Base-by-base conservation (phyloP, 2,113 vertebrate genomes). In the Chaenocephalus aceratus region DNA sequence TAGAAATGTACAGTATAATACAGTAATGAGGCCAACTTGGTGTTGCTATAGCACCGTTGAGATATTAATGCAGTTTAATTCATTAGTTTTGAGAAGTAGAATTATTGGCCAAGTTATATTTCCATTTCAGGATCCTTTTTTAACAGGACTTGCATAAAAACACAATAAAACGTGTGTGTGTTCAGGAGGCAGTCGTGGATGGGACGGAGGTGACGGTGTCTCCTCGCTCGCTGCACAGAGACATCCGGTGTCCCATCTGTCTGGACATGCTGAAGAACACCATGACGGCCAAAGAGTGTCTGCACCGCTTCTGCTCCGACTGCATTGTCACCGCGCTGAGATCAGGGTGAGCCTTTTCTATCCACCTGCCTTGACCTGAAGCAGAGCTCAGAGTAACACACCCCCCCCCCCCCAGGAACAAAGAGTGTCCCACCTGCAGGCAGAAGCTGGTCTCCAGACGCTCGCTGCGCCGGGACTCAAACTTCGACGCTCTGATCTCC, bases 211-310 rank as follows among this genome's bases (percentile, higher is more conserved):
- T 97, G 30, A 96, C 96, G 0, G 96, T 97, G 72, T 97, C 97
- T 1, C 97, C 97, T 0, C 95, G 97, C 46, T 96, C 96, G 1
- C 94, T 97, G 62, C 97, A 97, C 86, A 97, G 96, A 0, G 97
- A 97, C 89, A 95, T 97, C 72, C 97, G 97, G 97, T 97, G 97
- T 82, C 97, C 97, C 75, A 97, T 97, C 92, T 97, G 97, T 86
- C 92, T 97, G 91, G 97, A 97, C 93, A 97, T 97, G 97, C 91
- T 97, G 81, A 97, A 97, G 89, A 97, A 97, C 90, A 97, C 97
- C 2, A 97, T 97, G 97, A 97, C 97, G 21, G 97, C 97, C 93
- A 97, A 97, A 91, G 97, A 97, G 91, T 97, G 97, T 86, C 94
- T 97, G 10, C 97, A 97, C 77, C 95, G 97, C 46, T 97, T 97